Evolutionary conservation across 2,888 invertebrate species (phyloP).

Genomic region (Frankliniella fusca): DNA sequence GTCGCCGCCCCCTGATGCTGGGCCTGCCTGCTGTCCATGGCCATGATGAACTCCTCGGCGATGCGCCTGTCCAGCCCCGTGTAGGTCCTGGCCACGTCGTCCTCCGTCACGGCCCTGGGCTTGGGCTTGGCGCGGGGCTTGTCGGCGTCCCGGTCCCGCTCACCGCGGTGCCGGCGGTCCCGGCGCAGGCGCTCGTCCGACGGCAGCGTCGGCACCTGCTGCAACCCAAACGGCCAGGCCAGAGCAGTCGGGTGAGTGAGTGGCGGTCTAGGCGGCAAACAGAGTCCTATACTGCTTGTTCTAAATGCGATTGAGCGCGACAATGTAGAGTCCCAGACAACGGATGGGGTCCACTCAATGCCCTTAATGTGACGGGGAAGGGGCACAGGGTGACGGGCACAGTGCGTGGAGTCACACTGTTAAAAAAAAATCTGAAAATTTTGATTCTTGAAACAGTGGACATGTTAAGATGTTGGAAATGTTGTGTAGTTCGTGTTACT

Average conservation of each 20-base stretch:
- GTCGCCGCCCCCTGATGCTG: not conserved
- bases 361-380: too few species aligned
- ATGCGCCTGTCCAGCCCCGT: slow-evolving; percentile 44
- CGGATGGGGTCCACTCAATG: too few species aligned
- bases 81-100: slow-evolving; percentile 42
- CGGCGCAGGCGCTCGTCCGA: slow-evolving; percentile 14
- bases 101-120: slow-evolving; percentile 39
- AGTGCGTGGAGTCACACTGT: too few species aligned
- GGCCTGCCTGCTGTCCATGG: slow-evolving; percentile 40
- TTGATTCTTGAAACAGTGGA: too few species aligned
- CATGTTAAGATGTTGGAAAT: too few species aligned
- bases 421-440: too few species aligned
- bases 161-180: not conserved
- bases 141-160: slow-evolving; percentile 18
- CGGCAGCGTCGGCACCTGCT: slow-evolving; percentile 15
- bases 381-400: too few species aligned
- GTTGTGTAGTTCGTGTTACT: too few species aligned
- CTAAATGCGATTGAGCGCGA: too few species aligned
- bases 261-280: too few species aligned
- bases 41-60: slow-evolving; percentile 44
- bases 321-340: too few species aligned
- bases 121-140: slow-evolving; percentile 30
- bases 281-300: too few species aligned
- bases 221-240: not conserved
- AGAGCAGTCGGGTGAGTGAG: not conserved